Conservation (phyloP, 2,113 vertebrate genomes). For the Larimichthys polyactis region DNA sequence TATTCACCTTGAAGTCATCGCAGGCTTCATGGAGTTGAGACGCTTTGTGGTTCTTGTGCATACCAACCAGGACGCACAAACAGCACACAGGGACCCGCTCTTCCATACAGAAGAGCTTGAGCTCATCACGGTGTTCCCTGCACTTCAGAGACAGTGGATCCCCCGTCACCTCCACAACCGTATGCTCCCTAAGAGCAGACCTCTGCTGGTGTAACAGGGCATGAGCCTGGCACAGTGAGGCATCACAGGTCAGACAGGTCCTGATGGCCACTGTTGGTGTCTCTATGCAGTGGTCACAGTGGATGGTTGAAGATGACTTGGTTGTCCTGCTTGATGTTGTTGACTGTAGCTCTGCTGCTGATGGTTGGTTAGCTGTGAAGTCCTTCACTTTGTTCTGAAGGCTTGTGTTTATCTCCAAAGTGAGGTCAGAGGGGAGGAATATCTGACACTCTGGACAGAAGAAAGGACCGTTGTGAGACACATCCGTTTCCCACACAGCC, state of each 20-base stretch:
- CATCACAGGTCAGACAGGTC: conserved; percentile 84
- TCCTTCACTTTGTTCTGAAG: conserved; percentile 75
- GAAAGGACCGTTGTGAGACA: conserved; percentile 49
- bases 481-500: conserved; percentile 79
- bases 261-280: conserved; percentile 72
- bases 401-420: conserved; percentile 70
- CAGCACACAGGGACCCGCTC: conserved; percentile 79
- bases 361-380: conserved; percentile 9
- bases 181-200: conserved; percentile 78
- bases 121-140: conserved; percentile 80
- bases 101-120: conserved; percentile 82
- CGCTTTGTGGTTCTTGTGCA: conserved; percentile 78
- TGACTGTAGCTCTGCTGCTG: conserved; percentile 1
- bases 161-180: conserved; percentile 76
- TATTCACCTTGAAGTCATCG: conserved; percentile 76
- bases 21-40: conserved; percentile 77
- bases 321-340: background rate
- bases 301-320: conserved; percentile 42
- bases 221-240: conserved; percentile 80
- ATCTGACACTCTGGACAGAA: conserved; percentile 86
- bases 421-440: conserved; percentile 70
- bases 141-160: conserved; percentile 82
- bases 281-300: conserved; percentile 84
- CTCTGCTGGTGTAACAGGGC: conserved; percentile 78
- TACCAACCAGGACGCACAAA: conserved; percentile 79